Evolutionary conservation across 2,113 vertebrate genomes (phyloP).

Genomic region (Urocitellus parryii): DNA sequence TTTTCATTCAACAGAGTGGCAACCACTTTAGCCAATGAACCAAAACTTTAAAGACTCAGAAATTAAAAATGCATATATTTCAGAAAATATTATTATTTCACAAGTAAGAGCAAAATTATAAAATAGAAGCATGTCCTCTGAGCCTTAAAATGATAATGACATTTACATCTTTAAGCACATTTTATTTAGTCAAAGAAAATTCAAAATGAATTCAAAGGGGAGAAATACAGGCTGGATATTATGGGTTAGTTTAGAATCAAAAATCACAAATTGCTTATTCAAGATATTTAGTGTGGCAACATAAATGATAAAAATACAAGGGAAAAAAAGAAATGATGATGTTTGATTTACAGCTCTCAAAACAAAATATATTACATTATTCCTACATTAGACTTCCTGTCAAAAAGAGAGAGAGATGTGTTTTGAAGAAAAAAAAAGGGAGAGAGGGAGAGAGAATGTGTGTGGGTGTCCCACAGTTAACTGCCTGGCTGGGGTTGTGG

Average conservation of each 20-base stretch:
- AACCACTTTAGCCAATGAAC: too few relatives aligned
- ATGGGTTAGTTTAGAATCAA: neutral
- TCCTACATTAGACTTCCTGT: neutral
- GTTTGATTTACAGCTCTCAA: conserved; percentile 20
- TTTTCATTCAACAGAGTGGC: too few relatives aligned
- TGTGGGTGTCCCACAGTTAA: neutral
- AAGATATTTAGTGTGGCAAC: neutral
- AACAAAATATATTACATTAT: neutral
- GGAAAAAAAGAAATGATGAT: neutral
- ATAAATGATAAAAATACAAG: conserved; percentile 13
- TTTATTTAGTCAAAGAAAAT: conserved; percentile 13
- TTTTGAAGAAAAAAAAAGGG: neutral
- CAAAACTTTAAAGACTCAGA: too few relatives aligned
- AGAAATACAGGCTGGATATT: neutral
- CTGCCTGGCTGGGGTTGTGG: neutral
- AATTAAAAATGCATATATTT: too few relatives aligned
- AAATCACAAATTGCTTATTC: neutral
- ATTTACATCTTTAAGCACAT: neutral
- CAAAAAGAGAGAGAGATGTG: neutral
- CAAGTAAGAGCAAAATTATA: neutral
- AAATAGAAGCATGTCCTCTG: neutral
- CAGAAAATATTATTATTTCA: neutral
- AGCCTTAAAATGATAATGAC: neutral
- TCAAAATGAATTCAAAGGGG: neutral
- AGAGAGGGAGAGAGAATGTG: too few relatives aligned